Evolutionary conservation across 2,888 invertebrate species (phyloP).

Genomic region (Harpagoxenus sublaevis): DNA sequence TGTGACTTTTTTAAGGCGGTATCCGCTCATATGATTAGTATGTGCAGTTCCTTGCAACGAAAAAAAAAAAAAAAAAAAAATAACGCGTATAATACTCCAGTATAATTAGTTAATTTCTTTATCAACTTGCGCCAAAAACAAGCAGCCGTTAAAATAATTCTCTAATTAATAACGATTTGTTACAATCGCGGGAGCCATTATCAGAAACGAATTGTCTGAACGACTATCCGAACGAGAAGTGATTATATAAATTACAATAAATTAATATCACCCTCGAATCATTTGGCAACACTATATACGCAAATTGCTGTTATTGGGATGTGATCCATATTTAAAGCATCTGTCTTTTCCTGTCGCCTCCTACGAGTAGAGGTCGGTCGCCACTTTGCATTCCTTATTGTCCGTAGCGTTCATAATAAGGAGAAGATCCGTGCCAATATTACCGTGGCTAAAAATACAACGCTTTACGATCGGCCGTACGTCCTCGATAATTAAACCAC

Average conservation of each 20-base stretch:
- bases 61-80: background rate
- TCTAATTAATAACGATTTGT: slow-evolving; percentile 4
- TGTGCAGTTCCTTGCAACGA: slow-evolving; percentile 18
- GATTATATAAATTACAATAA: background rate
- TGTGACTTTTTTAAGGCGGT: slow-evolving; percentile 40
- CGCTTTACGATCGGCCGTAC: slow-evolving; percentile 67
- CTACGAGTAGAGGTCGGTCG: slow-evolving; percentile 5
- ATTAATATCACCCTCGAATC: background rate
- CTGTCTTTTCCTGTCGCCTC: background rate
- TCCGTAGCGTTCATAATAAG: slow-evolving; percentile 40
- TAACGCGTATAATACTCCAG: slow-evolving; percentile 1
- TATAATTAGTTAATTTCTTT: slow-evolving; percentile 47
- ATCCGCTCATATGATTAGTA: slow-evolving; percentile 26
- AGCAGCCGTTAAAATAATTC: background rate
- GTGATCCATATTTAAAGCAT: background rate
- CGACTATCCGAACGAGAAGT: background rate
- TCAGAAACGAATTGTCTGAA: background rate
- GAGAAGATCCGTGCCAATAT: slow-evolving; percentile 65
- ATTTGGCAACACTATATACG: background rate
- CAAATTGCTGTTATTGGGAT: background rate
- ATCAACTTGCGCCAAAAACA: slow-evolving; percentile 3
- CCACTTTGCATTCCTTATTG: slow-evolving; percentile 43
- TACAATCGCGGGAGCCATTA: background rate
- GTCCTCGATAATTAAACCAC: slow-evolving; percentile 70
- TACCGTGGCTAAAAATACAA: slow-evolving; percentile 71